phyloP scores from a whole-genome alignment of 2,888 invertebrate genomes.

The Metalampra italica region DNA sequence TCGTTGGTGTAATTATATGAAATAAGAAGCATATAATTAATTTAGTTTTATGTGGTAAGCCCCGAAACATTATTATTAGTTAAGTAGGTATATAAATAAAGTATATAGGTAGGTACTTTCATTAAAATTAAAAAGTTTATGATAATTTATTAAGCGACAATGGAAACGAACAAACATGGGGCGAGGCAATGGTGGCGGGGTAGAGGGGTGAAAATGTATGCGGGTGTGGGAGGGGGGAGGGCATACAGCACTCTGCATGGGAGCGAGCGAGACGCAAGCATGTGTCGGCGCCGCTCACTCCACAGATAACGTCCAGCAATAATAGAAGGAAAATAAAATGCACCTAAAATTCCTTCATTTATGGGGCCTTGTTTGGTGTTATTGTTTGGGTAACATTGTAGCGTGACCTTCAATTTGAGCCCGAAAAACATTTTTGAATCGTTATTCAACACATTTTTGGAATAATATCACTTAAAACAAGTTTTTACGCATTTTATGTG shows the following conservation, averaged over 20 bases:
- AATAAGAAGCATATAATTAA: too few relatives aligned
- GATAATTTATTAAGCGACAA: slow-evolving; percentile 21
- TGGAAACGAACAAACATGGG: slow-evolving; percentile 53
- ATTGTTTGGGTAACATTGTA: slow-evolving; percentile 24
- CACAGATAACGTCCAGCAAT: slow-evolving; percentile 48
- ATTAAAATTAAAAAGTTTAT: too few relatives aligned
- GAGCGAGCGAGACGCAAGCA: slow-evolving; percentile 32
- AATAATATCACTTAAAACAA: too few relatives aligned
- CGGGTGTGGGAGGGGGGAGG: slow-evolving; percentile 37
- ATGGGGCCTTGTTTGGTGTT: slow-evolving; percentile 39
- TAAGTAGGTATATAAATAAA: too few relatives aligned
- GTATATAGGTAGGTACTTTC: too few relatives aligned
- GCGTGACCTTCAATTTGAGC: slow-evolving; percentile 1
- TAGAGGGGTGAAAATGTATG: slow-evolving; percentile 60
- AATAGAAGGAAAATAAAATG: slow-evolving; percentile 65
- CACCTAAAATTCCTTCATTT: slow-evolving; percentile 55
- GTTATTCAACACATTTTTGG: background rate
- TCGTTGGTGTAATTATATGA: too few relatives aligned
- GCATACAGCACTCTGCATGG: slow-evolving; percentile 16
- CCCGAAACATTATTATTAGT: too few relatives aligned
- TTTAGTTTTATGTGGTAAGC: too few relatives aligned
- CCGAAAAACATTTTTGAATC: background rate
- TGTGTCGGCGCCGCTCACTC: slow-evolving; percentile 30
- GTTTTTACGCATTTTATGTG: too few relatives aligned
- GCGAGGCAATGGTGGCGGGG: slow-evolving; percentile 68